Conservation (phyloP, 1,140 invertebrate species). For the Zaprionus lachaisei region DNA sequence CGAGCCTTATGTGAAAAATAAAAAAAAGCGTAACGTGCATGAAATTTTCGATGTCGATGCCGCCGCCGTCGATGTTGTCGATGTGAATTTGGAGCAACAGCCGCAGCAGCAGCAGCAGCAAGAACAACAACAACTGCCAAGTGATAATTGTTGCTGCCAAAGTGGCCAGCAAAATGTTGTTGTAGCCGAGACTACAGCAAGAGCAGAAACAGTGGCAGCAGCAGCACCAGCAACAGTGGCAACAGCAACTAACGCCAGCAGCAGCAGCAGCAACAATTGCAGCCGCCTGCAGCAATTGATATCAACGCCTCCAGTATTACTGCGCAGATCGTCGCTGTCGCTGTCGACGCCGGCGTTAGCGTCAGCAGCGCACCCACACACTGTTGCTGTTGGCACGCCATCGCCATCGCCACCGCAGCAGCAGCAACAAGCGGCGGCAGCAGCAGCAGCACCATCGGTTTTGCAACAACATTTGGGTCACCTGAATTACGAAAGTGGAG, state of each 20-base stretch:
- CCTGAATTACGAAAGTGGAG: constrained; percentile 84
- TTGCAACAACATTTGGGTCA: constrained; percentile 84
- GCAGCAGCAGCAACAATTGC: constrained; percentile 65
- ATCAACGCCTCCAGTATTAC: constrained; percentile 83
- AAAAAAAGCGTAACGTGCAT: constrained; percentile 81
- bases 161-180: constrained; percentile 57
- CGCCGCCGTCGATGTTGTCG: constrained; percentile 46
- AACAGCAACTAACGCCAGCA: constrained; percentile 42
- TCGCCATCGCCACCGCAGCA: constrained; percentile 51
- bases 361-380: constrained; percentile 49
- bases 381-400: constrained; percentile 52
- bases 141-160: constrained; percentile 80
- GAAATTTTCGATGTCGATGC: constrained; percentile 71
- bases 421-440: constrained; percentile 54
- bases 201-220: constrained; percentile 20
- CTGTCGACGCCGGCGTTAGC: constrained; percentile 48
- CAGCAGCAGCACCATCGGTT: constrained; percentile 73
- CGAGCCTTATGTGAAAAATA: constrained; percentile 84
- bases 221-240: constrained; percentile 31
- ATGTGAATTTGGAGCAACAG: constrained; percentile 69
- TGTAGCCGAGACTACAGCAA: background rate
- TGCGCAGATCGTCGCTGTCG: constrained; percentile 72
- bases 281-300: constrained; percentile 83
- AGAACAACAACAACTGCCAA: constrained; percentile 38
- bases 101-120: constrained; percentile 46